Evolutionary conservation across 2,888 invertebrate species (phyloP).

Genomic region (Drosophila longiperda): DNA sequence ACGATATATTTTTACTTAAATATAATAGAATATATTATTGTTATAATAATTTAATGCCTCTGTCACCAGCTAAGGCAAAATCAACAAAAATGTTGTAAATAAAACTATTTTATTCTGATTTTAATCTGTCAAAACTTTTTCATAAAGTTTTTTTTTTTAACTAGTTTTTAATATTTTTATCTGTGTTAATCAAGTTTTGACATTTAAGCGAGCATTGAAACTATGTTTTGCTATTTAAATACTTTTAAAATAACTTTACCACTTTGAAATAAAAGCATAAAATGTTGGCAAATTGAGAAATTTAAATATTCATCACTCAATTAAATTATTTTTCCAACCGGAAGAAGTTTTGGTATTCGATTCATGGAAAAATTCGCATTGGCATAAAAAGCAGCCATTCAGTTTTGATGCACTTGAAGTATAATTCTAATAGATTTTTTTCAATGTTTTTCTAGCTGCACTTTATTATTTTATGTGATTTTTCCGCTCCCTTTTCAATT

Average conservation of each 20-base stretch:
- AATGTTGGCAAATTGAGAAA: not conserved
- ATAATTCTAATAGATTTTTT: constrained; percentile 72
- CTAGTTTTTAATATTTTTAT: not conserved
- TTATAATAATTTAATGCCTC: not conserved
- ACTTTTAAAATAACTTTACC: not conserved
- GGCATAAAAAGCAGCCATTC: constrained; percentile 29
- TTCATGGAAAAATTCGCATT: not conserved
- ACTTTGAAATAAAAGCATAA: not conserved
- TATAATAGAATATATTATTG: not conserved
- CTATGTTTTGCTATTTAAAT: not conserved
- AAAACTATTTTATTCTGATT: not conserved
- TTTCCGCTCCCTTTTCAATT: not conserved
- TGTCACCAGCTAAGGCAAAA: not conserved
- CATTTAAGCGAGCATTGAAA: not conserved
- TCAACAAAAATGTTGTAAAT: not conserved
- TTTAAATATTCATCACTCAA: not conserved
- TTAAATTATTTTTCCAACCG: not conserved
- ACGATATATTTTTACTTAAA: not conserved
- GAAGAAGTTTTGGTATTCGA: not conserved
- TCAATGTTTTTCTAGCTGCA: constrained; percentile 43
- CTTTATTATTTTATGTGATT: constrained; percentile 6
- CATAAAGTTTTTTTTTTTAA: not conserved
- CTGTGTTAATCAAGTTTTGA: not conserved
- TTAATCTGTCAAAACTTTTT: not conserved
- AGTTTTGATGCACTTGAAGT: constrained; percentile 57